Base-by-base conservation (phyloP, 2,113 vertebrate genomes). In the Amphiprion percula region DNA sequence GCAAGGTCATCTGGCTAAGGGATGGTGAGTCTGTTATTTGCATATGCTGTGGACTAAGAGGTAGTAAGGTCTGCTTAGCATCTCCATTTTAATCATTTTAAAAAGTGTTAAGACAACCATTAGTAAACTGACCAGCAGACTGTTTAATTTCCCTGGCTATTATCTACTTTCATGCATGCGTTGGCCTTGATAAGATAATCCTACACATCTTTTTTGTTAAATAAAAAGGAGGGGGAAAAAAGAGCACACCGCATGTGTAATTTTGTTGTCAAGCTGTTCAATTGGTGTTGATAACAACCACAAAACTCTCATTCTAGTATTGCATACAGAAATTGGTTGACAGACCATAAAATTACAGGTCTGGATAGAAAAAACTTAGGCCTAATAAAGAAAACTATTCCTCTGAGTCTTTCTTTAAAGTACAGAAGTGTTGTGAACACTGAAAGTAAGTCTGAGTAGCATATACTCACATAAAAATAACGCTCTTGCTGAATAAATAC, bases 1-100 rank as follows among this genome's bases (percentile, higher is more conserved):
- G 62, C 62, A 65, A 88, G 84, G 83, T 84, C 85, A 87, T 74
- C 58, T 54, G 77, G 67, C 77, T 55, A 52, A 83, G 53, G 53
- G 68, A 86, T 52, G 84, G 88, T 88, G 82, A 91, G 90, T 90
- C 68, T 82, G 61, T 72, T 83, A 80, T 88, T 87, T 87, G 88
- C 84, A 84, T 88, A 87, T 82, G 67, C 77, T 64, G 56, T 67
- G 41, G 68, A 73, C 65, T 71, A 53, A 55, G 46, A 80, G 65
- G 58, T 81, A 77, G 82, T 72, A 79, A 77, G 64, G 80, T 76
- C 73, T 63, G 79, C 64, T 58, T 53, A 54, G 46, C 74, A 19
- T 60, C 67, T 79, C 54, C 19, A 66, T 79, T 80, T 73, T 73
- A 56, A 62, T 69, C 21, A 66, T 77, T 82, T 69, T 7, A 53